Percentiles rank a stretch among this genome's conserved stretches.
Evolutionary conservation across 37 sponge, comb jelly and placozoan species (phyloP).

Genomic region (Diacarnus erythraeanus): DNA sequence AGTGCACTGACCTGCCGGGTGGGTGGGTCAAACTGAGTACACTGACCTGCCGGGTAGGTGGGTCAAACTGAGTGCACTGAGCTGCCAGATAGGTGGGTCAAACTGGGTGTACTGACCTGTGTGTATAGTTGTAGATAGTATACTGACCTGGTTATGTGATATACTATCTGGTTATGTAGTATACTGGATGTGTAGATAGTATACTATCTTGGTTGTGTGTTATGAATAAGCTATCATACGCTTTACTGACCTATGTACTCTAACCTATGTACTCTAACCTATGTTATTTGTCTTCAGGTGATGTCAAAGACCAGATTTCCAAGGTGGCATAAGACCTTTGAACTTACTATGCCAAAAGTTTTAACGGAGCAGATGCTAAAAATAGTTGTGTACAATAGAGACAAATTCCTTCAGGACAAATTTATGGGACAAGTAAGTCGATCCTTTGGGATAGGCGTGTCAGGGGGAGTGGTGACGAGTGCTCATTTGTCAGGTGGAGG

Average conservation of each 20-base stretch:
- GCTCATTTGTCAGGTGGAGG: conserved; percentile 39
- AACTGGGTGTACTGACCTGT: too few species aligned
- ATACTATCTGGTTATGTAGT: too few species aligned
- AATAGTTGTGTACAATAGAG: conserved; percentile 59
- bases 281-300: conserved; percentile 27
- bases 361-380: conserved; percentile 6
- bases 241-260: neutral
- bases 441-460: neutral
- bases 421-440: conserved; percentile 83
- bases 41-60: too few species aligned
- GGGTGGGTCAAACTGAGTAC: too few species aligned
- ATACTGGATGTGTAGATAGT: too few species aligned
- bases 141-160: too few species aligned
- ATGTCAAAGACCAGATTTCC: conserved; percentile 82
- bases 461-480: neutral
- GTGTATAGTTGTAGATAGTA: too few species aligned
- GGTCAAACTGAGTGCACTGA: too few species aligned
- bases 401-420: conserved; percentile 60
- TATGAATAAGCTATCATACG: neutral
- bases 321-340: conserved; percentile 72
- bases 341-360: conserved; percentile 24
- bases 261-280: neutral
- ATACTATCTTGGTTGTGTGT: too few species aligned
- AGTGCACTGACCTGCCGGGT: too few species aligned
- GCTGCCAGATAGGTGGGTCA: too few species aligned